Percentiles rank a stretch among this genome's conserved stretches.
These are phyloP conservation scores for Rhadina sibilatrix DNA, from an alignment of 2,113 vertebrate genomes.

Conservation along the genomic window DNA sequence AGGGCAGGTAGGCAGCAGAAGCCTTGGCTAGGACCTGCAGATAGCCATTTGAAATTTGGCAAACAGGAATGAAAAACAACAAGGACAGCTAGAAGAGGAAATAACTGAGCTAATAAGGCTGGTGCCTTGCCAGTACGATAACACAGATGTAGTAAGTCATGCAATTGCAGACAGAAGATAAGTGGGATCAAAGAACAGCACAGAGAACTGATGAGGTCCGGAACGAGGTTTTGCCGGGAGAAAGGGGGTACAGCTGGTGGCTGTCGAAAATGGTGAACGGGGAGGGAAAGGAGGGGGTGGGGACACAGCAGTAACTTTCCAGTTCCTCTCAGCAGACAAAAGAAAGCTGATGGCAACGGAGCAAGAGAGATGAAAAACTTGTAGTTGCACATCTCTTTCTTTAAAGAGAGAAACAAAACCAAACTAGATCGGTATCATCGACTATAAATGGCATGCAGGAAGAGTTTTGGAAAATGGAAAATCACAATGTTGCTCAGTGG, in stretches of 20 bases:
- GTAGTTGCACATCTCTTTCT: not conserved
- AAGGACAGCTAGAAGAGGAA: not conserved
- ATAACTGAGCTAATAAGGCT: not conserved
- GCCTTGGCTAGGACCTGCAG: not conserved
- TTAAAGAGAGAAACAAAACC: slow-evolving; percentile 15
- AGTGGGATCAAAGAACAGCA: not conserved
- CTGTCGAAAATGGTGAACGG: not conserved
- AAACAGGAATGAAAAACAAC: not conserved
- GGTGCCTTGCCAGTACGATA: not conserved
- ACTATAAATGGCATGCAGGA: not conserved
- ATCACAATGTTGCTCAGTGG: not conserved
- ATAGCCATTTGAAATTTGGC: not conserved
- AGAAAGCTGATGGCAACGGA: not conserved
- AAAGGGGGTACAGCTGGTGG: not conserved
- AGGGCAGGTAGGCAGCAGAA: not conserved
- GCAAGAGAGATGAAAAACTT: not conserved
- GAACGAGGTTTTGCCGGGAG: not conserved
- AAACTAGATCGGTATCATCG: not conserved
- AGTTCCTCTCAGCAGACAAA: not conserved
- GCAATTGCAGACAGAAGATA: not conserved
- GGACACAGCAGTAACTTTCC: not conserved
- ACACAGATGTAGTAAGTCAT: not conserved
- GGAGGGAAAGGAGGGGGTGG: too few relatives aligned
- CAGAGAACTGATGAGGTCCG: not conserved
- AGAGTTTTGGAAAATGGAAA: slow-evolving; percentile 35